These are phyloP conservation scores for Mesitornis unicolor DNA, from an alignment of 2,113 vertebrate species.

Conservation along the genomic window DNA sequence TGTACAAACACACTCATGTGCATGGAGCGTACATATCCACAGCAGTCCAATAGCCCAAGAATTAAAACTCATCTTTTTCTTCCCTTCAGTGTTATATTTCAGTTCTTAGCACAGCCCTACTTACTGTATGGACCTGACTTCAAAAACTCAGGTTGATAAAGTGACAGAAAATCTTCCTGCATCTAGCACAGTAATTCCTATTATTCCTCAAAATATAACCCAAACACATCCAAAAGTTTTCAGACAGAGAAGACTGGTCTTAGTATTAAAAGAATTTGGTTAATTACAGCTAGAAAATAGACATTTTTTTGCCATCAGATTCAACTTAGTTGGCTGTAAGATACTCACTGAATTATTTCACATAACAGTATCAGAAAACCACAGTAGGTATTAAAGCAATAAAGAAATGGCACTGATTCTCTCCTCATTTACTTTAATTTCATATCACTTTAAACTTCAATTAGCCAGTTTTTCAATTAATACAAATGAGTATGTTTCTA, in stretches of 20 bases:
- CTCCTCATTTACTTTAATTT: background rate
- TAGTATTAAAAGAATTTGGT: background rate
- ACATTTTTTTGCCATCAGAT: background rate
- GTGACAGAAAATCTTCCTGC: background rate
- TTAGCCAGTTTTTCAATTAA: background rate
- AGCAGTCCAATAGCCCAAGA: background rate
- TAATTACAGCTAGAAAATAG: background rate
- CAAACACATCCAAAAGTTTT: background rate
- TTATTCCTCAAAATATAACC: background rate
- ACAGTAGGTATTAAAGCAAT: background rate
- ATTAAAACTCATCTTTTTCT: background rate
- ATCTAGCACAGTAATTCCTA: background rate
- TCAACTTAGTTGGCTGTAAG: background rate
- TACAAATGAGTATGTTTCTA: background rate
- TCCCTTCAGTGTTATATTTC: background rate
- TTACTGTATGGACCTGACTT: background rate
- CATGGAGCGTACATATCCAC: background rate
- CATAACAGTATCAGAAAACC: background rate
- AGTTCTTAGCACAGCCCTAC: background rate
- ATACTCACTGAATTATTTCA: background rate
- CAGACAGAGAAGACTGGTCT: background rate
- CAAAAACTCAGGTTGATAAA: background rate
- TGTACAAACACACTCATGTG: background rate
- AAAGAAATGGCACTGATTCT: background rate
- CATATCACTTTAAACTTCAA: background rate